Evolutionary conservation across 2,888 invertebrate genomes (phyloP), one percentile per base, ranked within the genome.

Genomic region (Callimorpha dominula): DNA sequence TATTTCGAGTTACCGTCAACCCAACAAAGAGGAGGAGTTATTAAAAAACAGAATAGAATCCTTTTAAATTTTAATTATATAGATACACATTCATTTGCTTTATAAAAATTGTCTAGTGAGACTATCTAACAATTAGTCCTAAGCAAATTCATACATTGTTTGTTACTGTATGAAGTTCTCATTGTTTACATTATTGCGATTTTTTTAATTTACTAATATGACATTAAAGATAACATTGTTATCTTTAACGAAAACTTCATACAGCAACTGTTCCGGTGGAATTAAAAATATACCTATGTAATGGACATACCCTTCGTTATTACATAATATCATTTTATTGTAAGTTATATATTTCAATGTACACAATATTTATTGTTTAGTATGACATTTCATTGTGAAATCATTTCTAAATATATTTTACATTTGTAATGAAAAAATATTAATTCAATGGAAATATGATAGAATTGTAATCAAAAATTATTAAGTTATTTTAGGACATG

Each of bases 61-160:
- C 83, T 88, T 90, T 91, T 86, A 81, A 85, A 87, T 88, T 83
- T 92, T 93, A 92, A 92, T 92, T 93, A 87, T 88, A 91, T 88
- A 92, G 91, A 91, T 92, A 92, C 90, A 92, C 87, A 90, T 89
- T 92, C 86, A 90, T 89, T 92, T 87, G 90, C 89, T 91, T 93
- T 92, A 92, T 84, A 85, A 94, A 92, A 93, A 92, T 91, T 92
- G 90, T 92, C 91, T 91, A 92, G 87, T 90, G 90, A 90, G 87
- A 89, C 91, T 92, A 93, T 91, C 89, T 92, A 92, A 90, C 85
- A 90, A 90, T 91, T 89, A 92, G 86, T 88, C 83, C 88, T 90
- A 92, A 89, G 88, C 89, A 89, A 90, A 88, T 88, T 88, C 77
- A 88, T 85, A 87, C 81, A 86, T 68, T 77, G 77, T 78, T 42